Evolutionary conservation across 2,113 vertebrate species (phyloP).

Genomic region (Carassius carassius): DNA sequence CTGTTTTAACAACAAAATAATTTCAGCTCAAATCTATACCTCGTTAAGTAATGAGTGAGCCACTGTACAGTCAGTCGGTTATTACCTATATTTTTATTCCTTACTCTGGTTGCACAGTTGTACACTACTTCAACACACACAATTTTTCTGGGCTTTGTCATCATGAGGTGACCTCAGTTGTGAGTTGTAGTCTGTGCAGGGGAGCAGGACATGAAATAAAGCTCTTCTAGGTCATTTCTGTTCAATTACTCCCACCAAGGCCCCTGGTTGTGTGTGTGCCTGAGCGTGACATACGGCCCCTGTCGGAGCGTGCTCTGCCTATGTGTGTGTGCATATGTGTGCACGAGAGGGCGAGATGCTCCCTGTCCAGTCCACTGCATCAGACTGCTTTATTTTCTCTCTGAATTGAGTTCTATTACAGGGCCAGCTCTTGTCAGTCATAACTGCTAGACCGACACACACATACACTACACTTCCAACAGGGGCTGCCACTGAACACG

Average conservation of each 20-base stretch:
- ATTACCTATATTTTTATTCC: background rate
- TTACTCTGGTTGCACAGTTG: background rate
- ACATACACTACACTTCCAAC: slow-evolving; percentile 45
- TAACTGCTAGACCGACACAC: slow-evolving; percentile 61
- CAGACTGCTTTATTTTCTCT: slow-evolving; percentile 79
- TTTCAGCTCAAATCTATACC: background rate
- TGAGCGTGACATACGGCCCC: slow-evolving; percentile 51
- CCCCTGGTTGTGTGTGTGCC: slow-evolving; percentile 56
- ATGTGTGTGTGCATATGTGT: slow-evolving; percentile 56
- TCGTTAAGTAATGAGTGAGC: background rate
- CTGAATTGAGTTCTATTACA: slow-evolving; percentile 76
- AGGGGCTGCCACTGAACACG: slow-evolving; percentile 57
- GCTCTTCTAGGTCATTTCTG: slow-evolving; percentile 72
- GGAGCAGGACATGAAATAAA: slow-evolving; percentile 61
- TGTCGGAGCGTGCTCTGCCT: slow-evolving; percentile 54
- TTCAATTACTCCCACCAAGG: slow-evolving; percentile 76
- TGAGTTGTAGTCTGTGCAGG: slow-evolving; percentile 17
- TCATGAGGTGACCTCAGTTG: slow-evolving; percentile 32
- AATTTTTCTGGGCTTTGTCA: slow-evolving; percentile 21
- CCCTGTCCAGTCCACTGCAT: slow-evolving; percentile 76
- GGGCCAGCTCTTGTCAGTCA: slow-evolving; percentile 71
- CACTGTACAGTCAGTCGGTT: background rate
- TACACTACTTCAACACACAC: slow-evolving; percentile 25
- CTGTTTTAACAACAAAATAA: background rate
- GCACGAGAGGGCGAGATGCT: slow-evolving; percentile 59